Base-by-base conservation (phyloP, 2,113 vertebrate genomes). In the Rutilus rutilus region DNA sequence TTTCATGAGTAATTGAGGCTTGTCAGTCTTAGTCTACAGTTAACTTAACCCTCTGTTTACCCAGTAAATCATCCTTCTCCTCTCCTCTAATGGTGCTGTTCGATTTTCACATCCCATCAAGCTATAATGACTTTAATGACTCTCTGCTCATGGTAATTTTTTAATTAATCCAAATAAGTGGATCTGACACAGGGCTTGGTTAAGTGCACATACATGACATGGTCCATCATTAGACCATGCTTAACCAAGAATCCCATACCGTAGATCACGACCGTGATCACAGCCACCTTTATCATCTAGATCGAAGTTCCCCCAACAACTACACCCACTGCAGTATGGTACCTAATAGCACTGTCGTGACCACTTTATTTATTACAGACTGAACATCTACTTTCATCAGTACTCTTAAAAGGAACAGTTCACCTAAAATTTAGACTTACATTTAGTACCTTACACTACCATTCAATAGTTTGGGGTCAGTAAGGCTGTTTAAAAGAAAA, bases 161-260 rank as follows among this genome's bases (percentile, higher is more conserved):
- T 92, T 87, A 92, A 93, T 93, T 91, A 92, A 91, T 91, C 85
- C 87, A 89, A 92, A 92, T 92, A 91, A 90, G 88, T 80, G 54
- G 83, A 83, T 82, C 73, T 90, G 82, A 90, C 87, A 88, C 64
- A 82, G 71, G 78, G 86, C 79, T 91, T 88, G 82, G 86, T 84
- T 82, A 78, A 88, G 86, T 59, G 73, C 50, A 80, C 27, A 77
- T 75, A 82, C 83, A 86, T 84, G 89, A 90, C 74, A 39, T 76
- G 82, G 85, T 78, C 83, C 33, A 50, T 74, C 86, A 88, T 86
- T 80, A 88, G 23, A 36, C 78, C 80, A 65, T 82, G 54, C 60
- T 77, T 83, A 87, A 88, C 67, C 42, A 54, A 87, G 80, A 33
- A 78, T 84, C 67, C 19, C 60, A 69, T 45, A 42, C 62, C 21